Base-by-base conservation (phyloP, 2,888 invertebrate genomes). In the Lithophane socia region DNA sequence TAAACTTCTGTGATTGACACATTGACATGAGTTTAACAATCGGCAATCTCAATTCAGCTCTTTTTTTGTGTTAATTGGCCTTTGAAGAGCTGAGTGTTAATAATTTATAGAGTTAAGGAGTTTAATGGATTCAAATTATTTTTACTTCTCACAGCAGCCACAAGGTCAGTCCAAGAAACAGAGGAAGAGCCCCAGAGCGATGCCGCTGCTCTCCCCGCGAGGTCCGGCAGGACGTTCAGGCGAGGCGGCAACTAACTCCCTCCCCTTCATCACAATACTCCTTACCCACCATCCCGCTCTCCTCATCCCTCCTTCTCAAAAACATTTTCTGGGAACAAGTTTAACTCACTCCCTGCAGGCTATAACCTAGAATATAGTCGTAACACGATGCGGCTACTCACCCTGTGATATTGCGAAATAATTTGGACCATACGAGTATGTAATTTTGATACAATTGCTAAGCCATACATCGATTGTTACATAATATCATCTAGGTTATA, bases 101-200 rank as follows among this genome's bases (percentile, higher is more conserved):
- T 21, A 13, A 37, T 47, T 7, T 24, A 37, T 12, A 29, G 21
- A 42, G n/a, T 52, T 24, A 29, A 9, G 0, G 44, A 69, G 16
- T 12, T 16, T 49, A 76, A 60, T 54, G 29, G 12, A 56, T 37
- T 49, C 2, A 13, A 21, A 52, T 56, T 73, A 47, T 37, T 56
- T 18, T 65, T 75, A 49, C 2, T 79, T 29, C 21, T 58, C 52
- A 54, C 91, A 95, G 96, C 96, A 13, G 90, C 94, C 61, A 91
- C 94, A 56, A 93, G 93, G 85, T 93, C 96, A 29, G 87, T 93
- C n/a, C 88, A 87, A 64, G 95, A 96, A 69, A 82, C 92, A 0
- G 95, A 96, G 24, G 91, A 95, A 77, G 95, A 95, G 61, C 93
- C 92, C 58, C 86, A 85, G 56, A 92, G 90, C 68, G 95, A 94